phyloP scores from a whole-genome alignment of 2,888 invertebrate species.

The Megastigmus dorsalis region DNA sequence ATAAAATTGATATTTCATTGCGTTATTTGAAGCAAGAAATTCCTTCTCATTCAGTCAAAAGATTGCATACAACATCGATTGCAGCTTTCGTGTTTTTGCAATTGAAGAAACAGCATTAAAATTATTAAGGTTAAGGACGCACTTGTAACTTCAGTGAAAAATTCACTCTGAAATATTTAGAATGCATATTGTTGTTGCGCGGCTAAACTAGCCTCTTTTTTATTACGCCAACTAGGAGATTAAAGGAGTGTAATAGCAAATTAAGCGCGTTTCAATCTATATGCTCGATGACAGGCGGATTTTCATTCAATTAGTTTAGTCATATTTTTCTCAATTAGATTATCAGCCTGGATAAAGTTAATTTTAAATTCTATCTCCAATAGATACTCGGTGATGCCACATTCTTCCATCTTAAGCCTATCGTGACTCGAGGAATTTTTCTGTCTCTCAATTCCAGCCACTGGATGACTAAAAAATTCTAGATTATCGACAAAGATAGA shows the following conservation, averaged over 20 bases:
- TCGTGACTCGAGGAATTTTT: slow-evolving; percentile 19
- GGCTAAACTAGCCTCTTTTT: not conserved
- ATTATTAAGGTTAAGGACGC: not conserved
- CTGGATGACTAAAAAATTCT: not conserved
- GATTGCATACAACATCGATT: not conserved
- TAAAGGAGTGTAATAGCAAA: not conserved
- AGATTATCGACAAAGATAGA: slow-evolving; percentile 36
- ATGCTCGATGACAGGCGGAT: not conserved
- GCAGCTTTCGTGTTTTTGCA: no score
- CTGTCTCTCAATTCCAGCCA: no score
- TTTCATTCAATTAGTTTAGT: slow-evolving; percentile 12
- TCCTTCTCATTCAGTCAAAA: no score
- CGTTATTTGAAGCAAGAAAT: no score
- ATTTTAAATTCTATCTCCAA: slow-evolving; percentile 14
- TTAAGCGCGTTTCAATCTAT: not conserved
- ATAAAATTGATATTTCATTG: no score
- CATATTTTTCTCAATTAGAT: slow-evolving; percentile 11
- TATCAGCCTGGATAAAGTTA: not conserved
- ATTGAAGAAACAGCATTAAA: no score
- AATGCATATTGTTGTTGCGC: not conserved
- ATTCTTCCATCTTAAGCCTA: slow-evolving; percentile 14
- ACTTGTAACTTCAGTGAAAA: no score
- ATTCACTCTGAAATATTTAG: not conserved
- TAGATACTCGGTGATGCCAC: not conserved
- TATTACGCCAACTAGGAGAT: not conserved